These are phyloP conservation scores for Clanis bilineata DNA, from an alignment of 2,888 invertebrate species.

Conservation along the genomic window DNA sequence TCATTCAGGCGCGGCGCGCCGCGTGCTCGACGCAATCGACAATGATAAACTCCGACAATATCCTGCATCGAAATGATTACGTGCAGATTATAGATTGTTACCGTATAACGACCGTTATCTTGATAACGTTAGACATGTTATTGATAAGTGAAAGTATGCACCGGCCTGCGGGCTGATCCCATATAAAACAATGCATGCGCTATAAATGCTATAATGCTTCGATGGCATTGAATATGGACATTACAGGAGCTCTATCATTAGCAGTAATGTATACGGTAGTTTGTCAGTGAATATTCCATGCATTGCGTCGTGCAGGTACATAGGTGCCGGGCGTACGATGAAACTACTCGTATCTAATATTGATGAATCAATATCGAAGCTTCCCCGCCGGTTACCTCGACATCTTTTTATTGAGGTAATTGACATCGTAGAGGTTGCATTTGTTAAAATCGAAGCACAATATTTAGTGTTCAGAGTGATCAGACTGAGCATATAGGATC, in stretches of 20 bases:
- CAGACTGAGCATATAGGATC: no score
- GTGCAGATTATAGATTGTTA: background rate
- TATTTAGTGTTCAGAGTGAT: background rate
- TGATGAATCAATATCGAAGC: constrained; percentile 7
- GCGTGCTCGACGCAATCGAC: background rate
- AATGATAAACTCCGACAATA: background rate
- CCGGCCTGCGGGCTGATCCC: background rate
- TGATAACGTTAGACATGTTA: constrained; percentile 12
- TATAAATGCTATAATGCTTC: background rate
- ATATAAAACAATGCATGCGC: background rate
- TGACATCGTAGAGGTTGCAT: background rate
- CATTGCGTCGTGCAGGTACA: background rate
- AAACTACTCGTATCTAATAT: background rate
- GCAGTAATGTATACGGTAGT: background rate
- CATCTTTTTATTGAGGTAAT: constrained; percentile 3
- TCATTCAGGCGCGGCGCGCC: background rate
- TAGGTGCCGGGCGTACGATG: background rate
- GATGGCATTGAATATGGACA: background rate
- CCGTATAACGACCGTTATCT: background rate
- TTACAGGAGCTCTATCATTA: background rate
- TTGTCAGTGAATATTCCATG: background rate
- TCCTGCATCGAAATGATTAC: constrained; percentile 6
- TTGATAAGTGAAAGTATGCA: constrained; percentile 18
- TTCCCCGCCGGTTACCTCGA: background rate
- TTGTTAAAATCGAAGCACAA: background rate